Conservation (phyloP, 2,113 vertebrate species). For the Menidia beryllina region DNA sequence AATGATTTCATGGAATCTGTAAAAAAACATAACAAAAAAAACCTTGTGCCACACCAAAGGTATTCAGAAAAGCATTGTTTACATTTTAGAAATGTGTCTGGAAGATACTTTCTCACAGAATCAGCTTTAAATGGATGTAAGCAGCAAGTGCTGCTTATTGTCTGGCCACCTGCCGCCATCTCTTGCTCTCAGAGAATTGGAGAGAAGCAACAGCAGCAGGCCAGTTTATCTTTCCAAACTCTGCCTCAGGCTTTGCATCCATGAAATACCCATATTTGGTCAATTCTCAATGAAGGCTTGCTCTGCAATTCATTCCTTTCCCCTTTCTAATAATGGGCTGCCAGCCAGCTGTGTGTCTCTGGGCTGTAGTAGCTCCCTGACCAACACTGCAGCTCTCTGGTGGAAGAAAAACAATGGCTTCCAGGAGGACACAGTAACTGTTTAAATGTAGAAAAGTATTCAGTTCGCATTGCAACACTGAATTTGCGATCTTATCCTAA, state of each 20-base stretch:
- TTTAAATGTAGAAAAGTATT: constrained; percentile 4
- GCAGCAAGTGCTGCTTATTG: constrained; percentile 1
- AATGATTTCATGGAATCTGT: background rate
- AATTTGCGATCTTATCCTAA: background rate
- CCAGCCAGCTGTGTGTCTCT: constrained; percentile 72
- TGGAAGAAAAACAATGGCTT: constrained; percentile 31
- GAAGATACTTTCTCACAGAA: background rate
- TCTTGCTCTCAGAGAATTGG: constrained; percentile 31
- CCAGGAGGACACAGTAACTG: background rate
- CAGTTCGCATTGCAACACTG: background rate
- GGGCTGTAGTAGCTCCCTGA: constrained; percentile 50
- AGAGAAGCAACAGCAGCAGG: constrained; percentile 40
- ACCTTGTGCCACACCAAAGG: background rate
- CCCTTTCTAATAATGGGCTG: constrained; percentile 80
- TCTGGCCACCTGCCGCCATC: constrained; percentile 24
- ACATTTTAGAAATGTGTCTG: fast-evolving
- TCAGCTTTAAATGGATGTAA: constrained; percentile 8
- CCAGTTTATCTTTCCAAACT: constrained; percentile 67
- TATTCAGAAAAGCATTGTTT: fast-evolving
- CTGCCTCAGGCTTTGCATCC: constrained; percentile 62
- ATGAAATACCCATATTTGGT: constrained; percentile 86
- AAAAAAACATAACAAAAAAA: background rate
- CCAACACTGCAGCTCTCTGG: constrained; percentile 35
- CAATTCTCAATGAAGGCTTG: constrained; percentile 77
- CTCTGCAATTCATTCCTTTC: constrained; percentile 82